Percentiles rank a stretch among this genome's conserved stretches.
phyloP scores from a whole-genome alignment of 2,888 invertebrate genomes.

The Syritta pipiens region DNA sequence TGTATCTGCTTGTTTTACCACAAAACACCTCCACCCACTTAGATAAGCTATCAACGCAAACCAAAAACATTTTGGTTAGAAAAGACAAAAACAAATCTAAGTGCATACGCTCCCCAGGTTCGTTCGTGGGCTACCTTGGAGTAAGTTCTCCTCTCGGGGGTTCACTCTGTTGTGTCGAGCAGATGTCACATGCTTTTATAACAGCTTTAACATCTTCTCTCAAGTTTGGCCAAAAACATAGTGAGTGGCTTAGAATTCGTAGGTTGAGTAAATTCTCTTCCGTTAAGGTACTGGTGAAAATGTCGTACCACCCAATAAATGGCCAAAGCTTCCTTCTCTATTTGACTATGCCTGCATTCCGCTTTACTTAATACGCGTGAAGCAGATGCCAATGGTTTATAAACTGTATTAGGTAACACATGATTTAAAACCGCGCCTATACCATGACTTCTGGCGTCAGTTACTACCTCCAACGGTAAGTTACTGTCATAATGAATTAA shows the following conservation, averaged over 20 bases:
- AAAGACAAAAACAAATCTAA: slow-evolving; percentile 12
- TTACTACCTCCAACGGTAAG: neutral
- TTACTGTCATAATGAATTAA: slow-evolving; percentile 3
- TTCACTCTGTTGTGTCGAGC: neutral
- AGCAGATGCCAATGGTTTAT: slow-evolving; percentile 2
- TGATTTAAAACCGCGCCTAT: neutral
- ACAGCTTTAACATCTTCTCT: neutral
- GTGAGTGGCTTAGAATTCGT: neutral
- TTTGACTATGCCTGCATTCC: slow-evolving; percentile 6
- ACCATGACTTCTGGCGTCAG: slow-evolving; percentile 1
- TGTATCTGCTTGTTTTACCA: neutral
- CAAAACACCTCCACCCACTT: slow-evolving; percentile 5
- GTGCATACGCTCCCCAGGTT: slow-evolving; percentile 2
- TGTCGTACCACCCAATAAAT: neutral
- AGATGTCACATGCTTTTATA: slow-evolving; percentile 4
- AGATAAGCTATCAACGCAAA: slow-evolving; percentile 10
- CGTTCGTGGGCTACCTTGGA: slow-evolving; percentile 6
- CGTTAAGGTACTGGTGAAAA: neutral
- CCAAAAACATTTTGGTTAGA: slow-evolving; percentile 13
- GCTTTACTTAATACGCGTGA: slow-evolving; percentile 3
- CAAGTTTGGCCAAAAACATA: neutral
- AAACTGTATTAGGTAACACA: neutral
- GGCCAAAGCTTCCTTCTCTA: slow-evolving; percentile 3
- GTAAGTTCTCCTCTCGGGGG: slow-evolving; percentile 7
- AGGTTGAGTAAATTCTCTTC: neutral